Percentiles rank a stretch among this genome's conserved stretches.
phyloP scores from a whole-genome alignment of 2,113 vertebrate species.

The Zootoca vivipara region DNA sequence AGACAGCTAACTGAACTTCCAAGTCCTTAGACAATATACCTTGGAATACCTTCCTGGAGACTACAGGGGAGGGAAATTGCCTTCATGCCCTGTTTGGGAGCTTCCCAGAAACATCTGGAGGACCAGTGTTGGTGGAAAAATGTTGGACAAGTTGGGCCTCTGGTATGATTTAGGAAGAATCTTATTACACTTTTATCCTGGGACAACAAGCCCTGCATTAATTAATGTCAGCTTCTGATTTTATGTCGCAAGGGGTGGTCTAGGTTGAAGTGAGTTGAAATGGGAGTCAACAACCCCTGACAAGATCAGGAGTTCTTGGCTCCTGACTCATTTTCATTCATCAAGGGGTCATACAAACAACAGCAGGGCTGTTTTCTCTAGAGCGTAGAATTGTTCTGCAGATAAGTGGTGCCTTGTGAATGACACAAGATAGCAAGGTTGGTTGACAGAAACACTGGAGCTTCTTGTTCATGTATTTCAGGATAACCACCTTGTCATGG shows the following conservation, averaged over 20 bases:
- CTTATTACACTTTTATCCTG: background rate
- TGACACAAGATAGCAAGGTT: background rate
- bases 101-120: background rate
- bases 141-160: background rate
- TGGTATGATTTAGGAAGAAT: background rate
- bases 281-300: background rate
- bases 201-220: background rate
- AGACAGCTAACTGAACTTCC: background rate
- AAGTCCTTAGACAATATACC: background rate
- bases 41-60: background rate
- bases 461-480: background rate
- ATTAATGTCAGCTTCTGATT: background rate
- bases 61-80: background rate
- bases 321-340: background rate
- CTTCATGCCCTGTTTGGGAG: background rate
- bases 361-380: background rate
- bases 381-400: background rate
- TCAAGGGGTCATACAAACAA: background rate
- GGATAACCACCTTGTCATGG: background rate
- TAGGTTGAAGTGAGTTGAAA: background rate
- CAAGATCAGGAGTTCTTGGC: background rate
- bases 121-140: background rate
- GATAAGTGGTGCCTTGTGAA: background rate
- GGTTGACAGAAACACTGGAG: background rate
- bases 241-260: background rate